Conservation (phyloP, 2,888 invertebrate species). For the Heliconius ismenius region DNA sequence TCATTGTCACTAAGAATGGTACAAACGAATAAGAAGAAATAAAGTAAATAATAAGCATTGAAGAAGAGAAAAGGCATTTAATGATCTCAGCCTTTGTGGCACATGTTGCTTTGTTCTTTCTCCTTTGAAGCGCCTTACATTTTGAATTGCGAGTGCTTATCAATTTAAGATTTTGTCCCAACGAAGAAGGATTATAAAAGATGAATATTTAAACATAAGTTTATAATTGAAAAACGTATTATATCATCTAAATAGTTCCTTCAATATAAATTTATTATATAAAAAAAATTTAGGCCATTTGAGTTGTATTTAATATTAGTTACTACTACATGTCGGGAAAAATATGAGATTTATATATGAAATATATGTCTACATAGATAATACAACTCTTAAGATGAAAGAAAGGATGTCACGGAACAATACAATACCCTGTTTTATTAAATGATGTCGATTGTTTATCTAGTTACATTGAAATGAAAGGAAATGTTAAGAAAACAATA, state of each 20-base stretch:
- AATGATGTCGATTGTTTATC: constrained; percentile 17
- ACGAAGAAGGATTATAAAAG: not conserved
- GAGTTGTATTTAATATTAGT: too few species aligned
- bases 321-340: not conserved
- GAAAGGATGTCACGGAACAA: constrained; percentile 1
- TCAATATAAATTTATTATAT: too few species aligned
- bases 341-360: not conserved
- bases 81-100: constrained; percentile 54
- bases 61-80: constrained; percentile 41
- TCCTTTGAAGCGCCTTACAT: constrained; percentile 45
- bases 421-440: not conserved
- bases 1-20: constrained; percentile 26
- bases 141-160: constrained; percentile 25
- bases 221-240: not conserved
- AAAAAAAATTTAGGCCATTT: too few species aligned
- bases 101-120: constrained; percentile 63
- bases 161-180: constrained; percentile 19
- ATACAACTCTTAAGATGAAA: not conserved
- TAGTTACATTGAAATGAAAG: constrained; percentile 12
- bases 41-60: constrained; percentile 34
- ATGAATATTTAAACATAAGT: not conserved
- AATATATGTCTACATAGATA: not conserved
- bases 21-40: constrained; percentile 22
- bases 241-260: too few species aligned
- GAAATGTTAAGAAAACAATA: constrained; percentile 32